Conservation (phyloP, 2,888 invertebrate genomes). For the Drosophila gaucha region DNA sequence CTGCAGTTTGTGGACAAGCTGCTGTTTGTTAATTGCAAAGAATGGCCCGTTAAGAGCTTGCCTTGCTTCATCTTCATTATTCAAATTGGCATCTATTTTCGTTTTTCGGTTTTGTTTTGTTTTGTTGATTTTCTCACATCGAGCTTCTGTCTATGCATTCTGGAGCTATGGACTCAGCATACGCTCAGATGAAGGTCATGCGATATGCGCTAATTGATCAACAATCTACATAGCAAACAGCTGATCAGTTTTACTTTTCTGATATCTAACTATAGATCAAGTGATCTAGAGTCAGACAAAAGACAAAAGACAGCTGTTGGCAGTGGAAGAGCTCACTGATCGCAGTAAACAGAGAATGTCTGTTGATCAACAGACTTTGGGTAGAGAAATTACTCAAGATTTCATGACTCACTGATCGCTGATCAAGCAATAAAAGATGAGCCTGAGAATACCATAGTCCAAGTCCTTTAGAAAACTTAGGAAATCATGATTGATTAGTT, state of each 20-base stretch:
- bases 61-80: slow-evolving; percentile 47
- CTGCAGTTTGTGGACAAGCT: slow-evolving; percentile 64
- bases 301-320: background rate
- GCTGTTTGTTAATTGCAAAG: slow-evolving; percentile 68
- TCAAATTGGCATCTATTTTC: slow-evolving; percentile 57
- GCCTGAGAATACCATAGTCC: too few relatives aligned
- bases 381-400: too few relatives aligned
- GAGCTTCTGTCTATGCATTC: slow-evolving; percentile 20
- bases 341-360: background rate
- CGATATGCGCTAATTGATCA: slow-evolving; percentile 58
- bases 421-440: background rate
- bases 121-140: too few relatives aligned
- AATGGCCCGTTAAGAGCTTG: slow-evolving; percentile 61
- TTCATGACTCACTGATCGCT: background rate
- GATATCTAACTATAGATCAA: background rate
- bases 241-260: slow-evolving; percentile 22
- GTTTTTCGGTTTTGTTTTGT: slow-evolving; percentile 6
- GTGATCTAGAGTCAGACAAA: background rate
- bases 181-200: slow-evolving; percentile 47
- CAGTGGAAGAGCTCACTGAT: background rate
- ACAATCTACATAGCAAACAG: slow-evolving; percentile 41
- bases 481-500: too few relatives aligned
- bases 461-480: too few relatives aligned
- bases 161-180: slow-evolving; percentile 31
- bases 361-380: too few relatives aligned